A percentile compares a stretch with the other conserved stretches of the same genome.
Evolutionary conservation across 1,140 invertebrate genomes (phyloP).

Genomic region (Pachyrhynchus sulphureomaculatus): DNA sequence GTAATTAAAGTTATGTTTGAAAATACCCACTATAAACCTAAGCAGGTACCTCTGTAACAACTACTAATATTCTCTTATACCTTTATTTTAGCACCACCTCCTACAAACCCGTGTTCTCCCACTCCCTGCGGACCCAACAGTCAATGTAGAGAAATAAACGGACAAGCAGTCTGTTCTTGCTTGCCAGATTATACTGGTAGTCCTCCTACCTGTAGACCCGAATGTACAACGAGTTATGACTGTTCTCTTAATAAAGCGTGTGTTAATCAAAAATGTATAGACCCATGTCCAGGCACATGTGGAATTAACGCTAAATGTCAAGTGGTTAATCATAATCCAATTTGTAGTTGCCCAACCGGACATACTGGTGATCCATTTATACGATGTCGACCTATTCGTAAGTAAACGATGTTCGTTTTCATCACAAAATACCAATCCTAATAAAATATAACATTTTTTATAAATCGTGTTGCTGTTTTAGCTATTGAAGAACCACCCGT

Average conservation of each 20-base stretch:
- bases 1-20: conserved; percentile 14
- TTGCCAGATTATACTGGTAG: conserved; percentile 60
- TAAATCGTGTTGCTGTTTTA: conserved; percentile 11
- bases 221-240: conserved; percentile 64
- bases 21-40: not conserved
- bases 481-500: conserved; percentile 26
- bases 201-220: conserved; percentile 63
- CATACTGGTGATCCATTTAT: conserved; percentile 71
- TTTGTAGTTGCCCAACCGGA: conserved; percentile 66
- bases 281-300: conserved; percentile 74
- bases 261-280: conserved; percentile 62
- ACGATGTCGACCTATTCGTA: conserved; percentile 56
- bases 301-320: conserved; percentile 69
- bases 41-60: not conserved
- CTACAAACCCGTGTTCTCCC: conserved; percentile 54
- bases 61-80: not conserved
- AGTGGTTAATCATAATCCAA: conserved; percentile 71
- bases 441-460: no score
- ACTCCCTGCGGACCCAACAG: conserved; percentile 68
- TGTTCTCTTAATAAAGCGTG: conserved; percentile 62
- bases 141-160: conserved; percentile 67
- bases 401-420: conserved; percentile 32
- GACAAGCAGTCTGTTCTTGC: conserved; percentile 69
- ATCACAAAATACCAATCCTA: not conserved
- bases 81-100: conserved; percentile 34